Evolutionary conservation across 2,113 vertebrate genomes (phyloP).

Genomic region (Plecturocebus donacophilus): DNA sequence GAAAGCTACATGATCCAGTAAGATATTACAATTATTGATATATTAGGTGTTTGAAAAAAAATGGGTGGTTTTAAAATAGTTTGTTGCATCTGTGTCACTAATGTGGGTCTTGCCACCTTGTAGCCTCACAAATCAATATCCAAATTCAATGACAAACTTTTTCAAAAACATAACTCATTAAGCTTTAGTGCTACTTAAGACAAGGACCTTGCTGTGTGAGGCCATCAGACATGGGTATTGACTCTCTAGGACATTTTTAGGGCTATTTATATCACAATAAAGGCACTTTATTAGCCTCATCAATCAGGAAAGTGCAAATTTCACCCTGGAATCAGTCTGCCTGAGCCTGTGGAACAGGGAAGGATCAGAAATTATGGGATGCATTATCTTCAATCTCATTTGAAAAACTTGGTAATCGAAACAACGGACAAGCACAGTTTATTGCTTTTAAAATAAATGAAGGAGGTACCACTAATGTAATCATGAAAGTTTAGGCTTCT

Average conservation of each 20-base stretch:
- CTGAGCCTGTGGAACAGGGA: slow-evolving; percentile 77
- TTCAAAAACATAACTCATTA: slow-evolving; percentile 79
- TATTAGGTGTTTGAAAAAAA: slow-evolving; percentile 56
- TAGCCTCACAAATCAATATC: slow-evolving; percentile 69
- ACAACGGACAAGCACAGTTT: slow-evolving; percentile 75
- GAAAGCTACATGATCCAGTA: slow-evolving; percentile 34
- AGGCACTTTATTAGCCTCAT: slow-evolving; percentile 84
- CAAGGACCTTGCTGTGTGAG: slow-evolving; percentile 83
- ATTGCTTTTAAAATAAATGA: slow-evolving; percentile 84
- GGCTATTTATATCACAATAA: slow-evolving; percentile 89
- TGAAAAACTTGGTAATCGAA: slow-evolving; percentile 86
- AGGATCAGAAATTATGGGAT: slow-evolving; percentile 83
- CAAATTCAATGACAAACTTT: slow-evolving; percentile 81
- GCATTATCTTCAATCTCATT: slow-evolving; percentile 85
- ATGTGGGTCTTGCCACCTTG: slow-evolving; percentile 64
- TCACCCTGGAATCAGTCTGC: slow-evolving; percentile 83
- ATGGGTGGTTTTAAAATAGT: slow-evolving; percentile 74
- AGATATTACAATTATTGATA: slow-evolving; percentile 66
- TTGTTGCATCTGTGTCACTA: slow-evolving; percentile 68
- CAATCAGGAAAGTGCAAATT: slow-evolving; percentile 83
- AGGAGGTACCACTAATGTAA: slow-evolving; percentile 63
- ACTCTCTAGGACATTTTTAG: slow-evolving; percentile 84
- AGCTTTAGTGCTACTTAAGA: slow-evolving; percentile 76
- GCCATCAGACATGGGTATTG: slow-evolving; percentile 85
- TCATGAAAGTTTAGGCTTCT: slow-evolving; percentile 64